Percentiles rank a stretch among this genome's conserved stretches.
Conservation (phyloP, 2,888 invertebrate genomes). For the Drosophila yooni region DNA sequence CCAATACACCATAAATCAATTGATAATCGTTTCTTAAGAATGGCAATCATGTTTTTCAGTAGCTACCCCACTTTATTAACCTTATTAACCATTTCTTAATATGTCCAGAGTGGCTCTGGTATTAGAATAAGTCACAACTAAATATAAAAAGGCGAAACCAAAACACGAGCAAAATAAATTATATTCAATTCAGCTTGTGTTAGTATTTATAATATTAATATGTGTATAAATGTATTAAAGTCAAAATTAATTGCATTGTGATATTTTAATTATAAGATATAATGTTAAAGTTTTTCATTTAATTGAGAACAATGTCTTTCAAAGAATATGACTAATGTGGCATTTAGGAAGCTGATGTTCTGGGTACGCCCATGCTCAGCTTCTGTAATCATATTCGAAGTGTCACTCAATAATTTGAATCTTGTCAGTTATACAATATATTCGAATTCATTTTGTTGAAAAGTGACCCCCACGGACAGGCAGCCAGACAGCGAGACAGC, state of each 20-base stretch:
- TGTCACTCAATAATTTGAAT: neutral
- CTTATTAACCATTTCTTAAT: neutral
- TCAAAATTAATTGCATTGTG: too few relatives aligned
- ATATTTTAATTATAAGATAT: too few relatives aligned
- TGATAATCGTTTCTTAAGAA: too few relatives aligned
- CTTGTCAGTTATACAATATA: neutral
- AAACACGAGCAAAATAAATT: neutral
- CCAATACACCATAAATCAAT: too few relatives aligned
- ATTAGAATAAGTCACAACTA: neutral
- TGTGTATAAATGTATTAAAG: neutral
- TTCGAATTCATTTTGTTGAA: neutral
- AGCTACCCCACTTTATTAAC: neutral
- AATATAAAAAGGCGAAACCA: neutral
- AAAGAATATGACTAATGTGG: too few relatives aligned
- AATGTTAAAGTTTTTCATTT: too few relatives aligned
- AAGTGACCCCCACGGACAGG: constrained; percentile 15
- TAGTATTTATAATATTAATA: neutral
- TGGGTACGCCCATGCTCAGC: too few relatives aligned
- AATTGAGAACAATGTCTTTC: too few relatives aligned
- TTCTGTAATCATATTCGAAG: too few relatives aligned
- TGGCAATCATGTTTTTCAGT: neutral
- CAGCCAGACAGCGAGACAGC: constrained; percentile 4
- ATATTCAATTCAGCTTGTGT: neutral
- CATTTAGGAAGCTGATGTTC: too few relatives aligned
- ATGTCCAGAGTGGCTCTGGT: neutral